Base-by-base conservation (phyloP, 2,888 invertebrate genomes). In the Hetaerina titia region DNA sequence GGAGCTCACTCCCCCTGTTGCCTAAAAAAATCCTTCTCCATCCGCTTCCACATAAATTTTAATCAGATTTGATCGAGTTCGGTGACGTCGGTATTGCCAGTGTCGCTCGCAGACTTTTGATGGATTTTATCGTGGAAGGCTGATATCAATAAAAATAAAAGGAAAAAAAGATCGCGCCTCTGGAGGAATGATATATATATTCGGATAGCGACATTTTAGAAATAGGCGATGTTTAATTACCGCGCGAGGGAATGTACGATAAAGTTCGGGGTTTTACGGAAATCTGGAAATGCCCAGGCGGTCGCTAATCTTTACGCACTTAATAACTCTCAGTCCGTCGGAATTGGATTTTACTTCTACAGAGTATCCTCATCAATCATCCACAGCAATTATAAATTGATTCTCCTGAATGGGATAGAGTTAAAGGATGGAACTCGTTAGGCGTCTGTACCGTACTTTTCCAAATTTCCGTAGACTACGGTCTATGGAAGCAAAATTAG, bases 251-350 rank as follows among this genome's bases (percentile, higher is more conserved):
- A 81, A 69, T 25, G 81, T 31, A 13, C 81, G 81, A 81, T 25
- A 81, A 81, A 81, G 81, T 81, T 81, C 81, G 31, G 31, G 81
- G 31, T 81, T 69, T 81, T 13, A n/a, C 25, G 81, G 81, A 81
- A 81, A 81, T 31, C 81, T 31, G 81, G 15, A 81, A 81, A 81
- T 31, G 25, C 69, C 25, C 25, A 31, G 81, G 31, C 31, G 31
- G 81, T 81, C 81, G 81, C 81, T 81, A 25, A 31, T 81, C 81
- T 81, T 81, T 31, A 81, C 31, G 81, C 81, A 81, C 25, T 81
- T 31, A 81, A 81, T 81, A 81, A 81, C 81, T 81, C 81, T 81
- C 31, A 13, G 81, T 81, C 31, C 13, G 81, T 13, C 31, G 31
- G 81, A 81, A 31, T 31, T 81, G 25, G 81, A 81, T 81, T 31